phyloP scores from a whole-genome alignment of 2,888 invertebrate species.

The Rhagonycha fulva region DNA sequence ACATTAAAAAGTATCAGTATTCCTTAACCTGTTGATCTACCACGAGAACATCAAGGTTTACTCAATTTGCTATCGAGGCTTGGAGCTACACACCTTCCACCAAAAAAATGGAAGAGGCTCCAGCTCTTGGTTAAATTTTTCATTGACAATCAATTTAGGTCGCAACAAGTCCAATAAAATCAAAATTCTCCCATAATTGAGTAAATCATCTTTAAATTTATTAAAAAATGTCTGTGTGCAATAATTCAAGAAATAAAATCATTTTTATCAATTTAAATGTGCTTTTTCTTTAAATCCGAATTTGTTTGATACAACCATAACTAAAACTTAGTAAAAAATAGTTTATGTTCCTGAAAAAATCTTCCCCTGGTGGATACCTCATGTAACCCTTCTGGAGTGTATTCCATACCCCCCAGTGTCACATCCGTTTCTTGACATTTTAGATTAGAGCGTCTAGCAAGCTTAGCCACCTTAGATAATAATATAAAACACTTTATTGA shows the following conservation, averaged over 20 bases:
- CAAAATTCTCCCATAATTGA: background rate
- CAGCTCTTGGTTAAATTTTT: background rate
- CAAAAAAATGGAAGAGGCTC: background rate
- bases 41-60: background rate
- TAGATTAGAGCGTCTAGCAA: too few species aligned
- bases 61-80: background rate
- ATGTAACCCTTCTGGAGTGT: too few species aligned
- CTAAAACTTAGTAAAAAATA: too few species aligned
- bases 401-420: too few species aligned
- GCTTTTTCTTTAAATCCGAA: background rate
- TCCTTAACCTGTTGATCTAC: background rate
- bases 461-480: too few species aligned
- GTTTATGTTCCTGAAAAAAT: too few species aligned
- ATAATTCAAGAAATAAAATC: background rate
- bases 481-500: too few species aligned
- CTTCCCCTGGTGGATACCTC: too few species aligned
- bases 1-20: background rate
- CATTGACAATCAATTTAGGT: constrained; percentile 19
- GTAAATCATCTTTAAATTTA: background rate
- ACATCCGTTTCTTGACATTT: too few species aligned
- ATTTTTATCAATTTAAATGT: background rate
- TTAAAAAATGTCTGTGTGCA: constrained; percentile 2
- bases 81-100: background rate
- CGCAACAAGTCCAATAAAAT: background rate
- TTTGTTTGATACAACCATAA: too few species aligned